Conservation (phyloP, 2,888 invertebrate genomes). For the Limnephilus marmoratus region DNA sequence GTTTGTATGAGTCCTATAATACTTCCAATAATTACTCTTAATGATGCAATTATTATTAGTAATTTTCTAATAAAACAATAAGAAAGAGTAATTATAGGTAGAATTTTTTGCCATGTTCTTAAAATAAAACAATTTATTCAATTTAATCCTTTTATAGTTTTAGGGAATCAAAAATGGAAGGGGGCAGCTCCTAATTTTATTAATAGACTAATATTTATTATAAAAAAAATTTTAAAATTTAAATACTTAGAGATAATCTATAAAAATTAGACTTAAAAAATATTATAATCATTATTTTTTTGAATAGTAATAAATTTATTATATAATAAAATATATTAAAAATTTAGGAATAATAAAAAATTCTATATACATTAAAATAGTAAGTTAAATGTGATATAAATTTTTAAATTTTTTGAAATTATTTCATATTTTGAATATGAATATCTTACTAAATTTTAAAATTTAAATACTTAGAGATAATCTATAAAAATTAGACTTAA, state of each 20-base stretch:
- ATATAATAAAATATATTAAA: too few relatives aligned
- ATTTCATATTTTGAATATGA: neutral
- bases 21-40: too few relatives aligned
- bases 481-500: neutral
- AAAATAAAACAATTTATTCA: slow-evolving; percentile 75
- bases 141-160: slow-evolving; percentile 38
- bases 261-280: too few relatives aligned
- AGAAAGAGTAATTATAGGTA: slow-evolving; percentile 77
- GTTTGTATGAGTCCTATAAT: too few relatives aligned
- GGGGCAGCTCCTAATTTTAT: slow-evolving; percentile 76
- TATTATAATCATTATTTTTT: too few relatives aligned
- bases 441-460: neutral
- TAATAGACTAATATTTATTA: slow-evolving; percentile 71
- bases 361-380: neutral
- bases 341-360: too few relatives aligned
- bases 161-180: slow-evolving; percentile 40
- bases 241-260: too few relatives aligned
- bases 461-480: neutral
- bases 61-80: slow-evolving; percentile 71
- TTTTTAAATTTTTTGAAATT: neutral
- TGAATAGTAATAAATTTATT: too few relatives aligned
- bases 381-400: neutral
- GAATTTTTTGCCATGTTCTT: slow-evolving; percentile 82
- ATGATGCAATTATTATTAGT: too few relatives aligned
- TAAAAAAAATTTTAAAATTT: slow-evolving; percentile 58